Percentiles rank a stretch among this genome's conserved stretches.
Conservation (phyloP, 2,888 invertebrate species). For the Lampropteryx suffumata region DNA sequence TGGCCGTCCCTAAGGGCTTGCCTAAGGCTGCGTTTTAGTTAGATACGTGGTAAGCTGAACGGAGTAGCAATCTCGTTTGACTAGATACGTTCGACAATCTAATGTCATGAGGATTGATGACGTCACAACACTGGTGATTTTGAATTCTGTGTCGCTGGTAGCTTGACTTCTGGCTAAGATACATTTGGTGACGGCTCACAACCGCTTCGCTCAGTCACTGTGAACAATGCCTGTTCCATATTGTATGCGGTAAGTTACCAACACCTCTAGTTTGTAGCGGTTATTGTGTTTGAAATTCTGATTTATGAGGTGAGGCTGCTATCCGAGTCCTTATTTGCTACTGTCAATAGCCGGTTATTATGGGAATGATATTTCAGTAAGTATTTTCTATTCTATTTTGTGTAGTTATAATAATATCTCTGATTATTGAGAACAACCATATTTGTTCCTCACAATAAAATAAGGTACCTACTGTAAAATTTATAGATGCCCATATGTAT, state of each 20-base stretch:
- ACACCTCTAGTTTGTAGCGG: slow-evolving; percentile 32
- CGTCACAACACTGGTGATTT: too few species aligned
- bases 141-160: too few species aligned
- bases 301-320: slow-evolving; percentile 30
- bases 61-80: background rate
- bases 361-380: slow-evolving; percentile 5
- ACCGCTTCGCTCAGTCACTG: slow-evolving; percentile 2
- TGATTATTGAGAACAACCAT: too few species aligned
- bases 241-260: slow-evolving; percentile 31
- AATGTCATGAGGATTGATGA: too few species aligned
- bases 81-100: too few species aligned
- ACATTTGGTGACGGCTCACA: too few species aligned
- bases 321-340: slow-evolving; percentile 6
- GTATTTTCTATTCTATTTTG: background rate
- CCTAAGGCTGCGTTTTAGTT: slow-evolving; percentile 4
- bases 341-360: slow-evolving; percentile 2
- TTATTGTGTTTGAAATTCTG: slow-evolving; percentile 34
- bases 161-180: too few species aligned
- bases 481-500: too few species aligned
- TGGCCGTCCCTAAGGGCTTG: slow-evolving; percentile 17
- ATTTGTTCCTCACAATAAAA: too few species aligned
- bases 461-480: too few species aligned
- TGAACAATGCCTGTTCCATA: slow-evolving; percentile 10
- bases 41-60: background rate
- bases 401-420: too few species aligned